Conservation (phyloP, 2,797 vertebrate species). For the Dermochelys coriacea region DNA sequence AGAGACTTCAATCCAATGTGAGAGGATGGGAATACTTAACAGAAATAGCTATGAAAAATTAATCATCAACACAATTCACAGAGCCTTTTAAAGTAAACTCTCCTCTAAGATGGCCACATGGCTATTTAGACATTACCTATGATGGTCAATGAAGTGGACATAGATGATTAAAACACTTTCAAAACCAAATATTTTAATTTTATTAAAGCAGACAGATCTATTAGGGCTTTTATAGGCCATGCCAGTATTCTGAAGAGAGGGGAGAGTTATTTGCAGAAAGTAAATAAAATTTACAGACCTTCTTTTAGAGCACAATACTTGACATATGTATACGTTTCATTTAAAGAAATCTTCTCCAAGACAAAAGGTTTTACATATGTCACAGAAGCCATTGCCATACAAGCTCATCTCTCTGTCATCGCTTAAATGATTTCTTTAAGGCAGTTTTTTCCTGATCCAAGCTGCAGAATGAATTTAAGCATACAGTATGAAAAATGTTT, state of each 20-base stretch:
- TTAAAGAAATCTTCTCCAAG: neutral
- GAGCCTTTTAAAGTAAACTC: neutral
- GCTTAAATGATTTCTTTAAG: neutral
- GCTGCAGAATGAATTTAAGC: neutral
- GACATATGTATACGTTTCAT: neutral
- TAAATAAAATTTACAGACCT: neutral
- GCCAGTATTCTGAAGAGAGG: neutral
- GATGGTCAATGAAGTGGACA: neutral
- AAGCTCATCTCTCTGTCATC: neutral
- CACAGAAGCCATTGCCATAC: neutral
- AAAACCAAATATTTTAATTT: neutral
- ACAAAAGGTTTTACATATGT: neutral
- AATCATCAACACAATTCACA: neutral
- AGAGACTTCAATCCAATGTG: conserved; percentile 4
- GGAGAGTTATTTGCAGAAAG: neutral
- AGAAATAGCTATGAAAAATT: neutral
- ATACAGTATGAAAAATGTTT: neutral
- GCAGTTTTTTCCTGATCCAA: neutral
- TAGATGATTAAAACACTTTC: neutral
- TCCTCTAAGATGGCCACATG: neutral
- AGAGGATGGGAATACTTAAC: neutral
- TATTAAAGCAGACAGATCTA: neutral
- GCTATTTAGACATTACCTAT: neutral
- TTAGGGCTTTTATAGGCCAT: neutral
- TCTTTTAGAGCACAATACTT: neutral